Percentiles rank a stretch among this genome's conserved stretches.
Conservation (phyloP, 2,113 vertebrate genomes). For the Nothocercus julius region DNA sequence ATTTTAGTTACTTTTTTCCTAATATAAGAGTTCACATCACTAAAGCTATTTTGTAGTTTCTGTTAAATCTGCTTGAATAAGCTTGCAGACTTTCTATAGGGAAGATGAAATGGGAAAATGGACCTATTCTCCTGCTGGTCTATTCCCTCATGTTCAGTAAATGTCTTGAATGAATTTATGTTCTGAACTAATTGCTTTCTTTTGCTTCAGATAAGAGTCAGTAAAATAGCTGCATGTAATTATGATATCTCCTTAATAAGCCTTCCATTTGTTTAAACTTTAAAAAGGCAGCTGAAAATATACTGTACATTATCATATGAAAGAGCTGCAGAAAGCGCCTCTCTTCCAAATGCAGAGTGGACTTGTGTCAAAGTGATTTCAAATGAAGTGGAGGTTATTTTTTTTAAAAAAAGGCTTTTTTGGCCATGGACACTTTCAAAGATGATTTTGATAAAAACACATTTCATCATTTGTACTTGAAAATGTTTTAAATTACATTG, state of each 20-base stretch:
- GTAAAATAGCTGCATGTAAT: slow-evolving; percentile 73
- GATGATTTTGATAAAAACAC: slow-evolving; percentile 65
- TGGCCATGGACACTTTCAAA: slow-evolving; percentile 52
- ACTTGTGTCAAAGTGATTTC: slow-evolving; percentile 63
- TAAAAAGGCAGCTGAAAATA: slow-evolving; percentile 74
- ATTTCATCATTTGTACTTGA: slow-evolving; percentile 51
- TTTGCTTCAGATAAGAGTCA: slow-evolving; percentile 71
- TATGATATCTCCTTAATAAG: slow-evolving; percentile 74
- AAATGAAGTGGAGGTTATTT: slow-evolving; percentile 61
- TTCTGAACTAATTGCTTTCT: slow-evolving; percentile 73
- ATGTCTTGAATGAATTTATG: slow-evolving; percentile 64
- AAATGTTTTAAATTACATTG: slow-evolving; percentile 46
- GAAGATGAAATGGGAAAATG: slow-evolving; percentile 13
- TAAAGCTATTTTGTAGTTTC: background rate
- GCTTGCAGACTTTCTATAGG: background rate
- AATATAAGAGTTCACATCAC: background rate
- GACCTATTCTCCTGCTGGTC: background rate
- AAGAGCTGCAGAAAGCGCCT: slow-evolving; percentile 63
- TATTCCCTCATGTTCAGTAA: slow-evolving; percentile 48
- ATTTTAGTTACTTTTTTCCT: background rate
- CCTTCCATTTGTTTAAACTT: slow-evolving; percentile 73
- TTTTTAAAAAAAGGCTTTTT: slow-evolving; percentile 17
- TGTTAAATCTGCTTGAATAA: background rate
- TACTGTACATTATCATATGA: slow-evolving; percentile 74
- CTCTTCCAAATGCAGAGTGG: slow-evolving; percentile 56